Evolutionary conservation across 2,797 vertebrate genomes (phyloP).

Genomic region (Premnoplex brunnescens): DNA sequence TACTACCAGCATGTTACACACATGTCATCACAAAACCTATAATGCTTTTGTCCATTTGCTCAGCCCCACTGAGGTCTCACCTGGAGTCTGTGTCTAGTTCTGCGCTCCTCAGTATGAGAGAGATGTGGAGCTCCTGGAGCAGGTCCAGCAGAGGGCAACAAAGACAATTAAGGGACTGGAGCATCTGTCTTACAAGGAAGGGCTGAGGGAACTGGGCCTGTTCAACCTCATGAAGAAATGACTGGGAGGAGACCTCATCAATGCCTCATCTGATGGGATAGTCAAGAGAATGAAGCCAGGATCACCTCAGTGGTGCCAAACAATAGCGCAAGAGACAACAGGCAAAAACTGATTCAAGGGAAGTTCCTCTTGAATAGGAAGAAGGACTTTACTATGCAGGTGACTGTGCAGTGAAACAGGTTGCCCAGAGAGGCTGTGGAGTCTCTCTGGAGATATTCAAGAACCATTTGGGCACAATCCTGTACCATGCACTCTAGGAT

Average conservation of each 20-base stretch:
- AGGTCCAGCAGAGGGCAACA: not conserved
- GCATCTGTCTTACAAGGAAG: not conserved
- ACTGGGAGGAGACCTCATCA: not conserved
- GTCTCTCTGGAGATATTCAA: not conserved
- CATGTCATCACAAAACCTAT: not conserved
- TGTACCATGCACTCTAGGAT: rapidly evolving
- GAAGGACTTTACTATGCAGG: too few relatives aligned
- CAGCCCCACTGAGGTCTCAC: not conserved
- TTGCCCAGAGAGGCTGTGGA: not conserved
- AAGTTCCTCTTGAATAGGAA: too few relatives aligned
- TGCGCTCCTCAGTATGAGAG: not conserved
- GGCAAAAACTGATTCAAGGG: not conserved
- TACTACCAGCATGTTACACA: not conserved
- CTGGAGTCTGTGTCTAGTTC: not conserved
- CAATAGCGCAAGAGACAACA: rapidly evolving
- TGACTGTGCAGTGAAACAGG: too few relatives aligned
- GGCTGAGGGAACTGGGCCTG: not conserved
- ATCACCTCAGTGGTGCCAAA: rapidly evolving
- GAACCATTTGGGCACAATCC: not conserved
- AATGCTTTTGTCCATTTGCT: not conserved
- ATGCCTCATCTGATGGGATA: not conserved
- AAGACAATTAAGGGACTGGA: not conserved
- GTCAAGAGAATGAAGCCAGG: not conserved
- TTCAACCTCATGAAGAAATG: rapidly evolving
- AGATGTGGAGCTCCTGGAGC: not conserved